Percentiles rank a stretch among this genome's conserved stretches.
Conservation (phyloP, 2,888 invertebrate species). For the Margaritifera margaritifera region DNA sequence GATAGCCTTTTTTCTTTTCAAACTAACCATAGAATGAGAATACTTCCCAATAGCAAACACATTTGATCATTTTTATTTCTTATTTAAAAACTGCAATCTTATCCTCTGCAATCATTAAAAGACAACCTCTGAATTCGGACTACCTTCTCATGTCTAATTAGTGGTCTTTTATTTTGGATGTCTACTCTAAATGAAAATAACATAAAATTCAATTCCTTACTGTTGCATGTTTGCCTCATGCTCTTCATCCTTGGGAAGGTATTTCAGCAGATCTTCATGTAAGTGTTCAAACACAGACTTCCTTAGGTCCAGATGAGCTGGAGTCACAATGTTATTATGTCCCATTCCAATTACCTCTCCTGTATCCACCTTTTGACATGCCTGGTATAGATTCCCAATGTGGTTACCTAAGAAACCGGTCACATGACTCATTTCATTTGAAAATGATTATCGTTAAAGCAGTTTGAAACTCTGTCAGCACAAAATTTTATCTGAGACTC, state of each 20-base stretch:
- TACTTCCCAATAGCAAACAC: no score
- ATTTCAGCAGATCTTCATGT: conserved; percentile 57
- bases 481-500: no score
- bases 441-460: neutral
- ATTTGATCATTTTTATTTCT: no score
- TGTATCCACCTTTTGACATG: conserved; percentile 57
- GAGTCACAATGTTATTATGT: conserved; percentile 54
- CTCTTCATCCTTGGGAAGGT: conserved; percentile 48
- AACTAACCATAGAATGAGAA: no score
- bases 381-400: conserved; percentile 23
- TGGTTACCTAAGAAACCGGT: conserved; percentile 14
- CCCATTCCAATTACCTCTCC: conserved; percentile 67
- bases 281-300: conserved; percentile 60
- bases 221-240: conserved; percentile 25
- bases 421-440: neutral
- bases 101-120: no score
- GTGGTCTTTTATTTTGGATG: neutral
- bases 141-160: no score
- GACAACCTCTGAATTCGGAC: no score
- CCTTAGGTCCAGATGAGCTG: conserved; percentile 58
- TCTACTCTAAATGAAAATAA: neutral
- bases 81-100: no score
- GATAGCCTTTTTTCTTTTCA: no score
- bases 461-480: no score
- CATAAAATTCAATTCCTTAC: conserved; percentile 11